Conservation (phyloP, 2,888 invertebrate species). For the Ctenicera cuprea region DNA sequence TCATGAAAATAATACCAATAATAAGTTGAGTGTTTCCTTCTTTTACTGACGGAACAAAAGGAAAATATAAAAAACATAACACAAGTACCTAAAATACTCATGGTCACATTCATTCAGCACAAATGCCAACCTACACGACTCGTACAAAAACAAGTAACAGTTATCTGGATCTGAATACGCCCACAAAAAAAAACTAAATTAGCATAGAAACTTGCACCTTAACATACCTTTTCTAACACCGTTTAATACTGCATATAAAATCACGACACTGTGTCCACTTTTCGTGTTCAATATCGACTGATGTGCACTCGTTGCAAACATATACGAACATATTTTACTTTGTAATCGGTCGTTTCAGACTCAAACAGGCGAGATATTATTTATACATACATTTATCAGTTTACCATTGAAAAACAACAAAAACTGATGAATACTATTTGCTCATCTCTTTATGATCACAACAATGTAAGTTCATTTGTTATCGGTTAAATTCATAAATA, state of each 20-base stretch:
- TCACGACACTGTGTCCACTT: not conserved
- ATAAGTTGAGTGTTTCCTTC: too few relatives aligned
- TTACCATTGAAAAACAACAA: not conserved
- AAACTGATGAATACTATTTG: not conserved
- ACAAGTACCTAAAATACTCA: not conserved
- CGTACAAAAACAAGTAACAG: not conserved
- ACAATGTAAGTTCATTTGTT: too few relatives aligned
- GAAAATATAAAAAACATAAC: too few relatives aligned
- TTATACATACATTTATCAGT: not conserved
- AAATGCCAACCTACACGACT: constrained; percentile 3
- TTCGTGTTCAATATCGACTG: not conserved
- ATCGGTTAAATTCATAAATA: too few relatives aligned
- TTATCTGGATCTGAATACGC: constrained; percentile 10
- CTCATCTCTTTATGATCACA: not conserved
- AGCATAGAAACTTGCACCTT: not conserved
- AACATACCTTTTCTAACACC: too few relatives aligned
- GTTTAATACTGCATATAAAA: not conserved
- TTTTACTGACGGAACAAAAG: too few relatives aligned
- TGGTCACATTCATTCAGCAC: not conserved
- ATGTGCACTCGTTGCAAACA: not conserved
- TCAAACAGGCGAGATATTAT: not conserved
- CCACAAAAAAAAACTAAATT: not conserved
- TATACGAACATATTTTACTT: not conserved
- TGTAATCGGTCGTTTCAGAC: not conserved
- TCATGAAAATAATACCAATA: too few relatives aligned